Evolutionary conservation across 2,113 vertebrate genomes (phyloP).

Genomic region (Porphyrio hochstetteri): DNA sequence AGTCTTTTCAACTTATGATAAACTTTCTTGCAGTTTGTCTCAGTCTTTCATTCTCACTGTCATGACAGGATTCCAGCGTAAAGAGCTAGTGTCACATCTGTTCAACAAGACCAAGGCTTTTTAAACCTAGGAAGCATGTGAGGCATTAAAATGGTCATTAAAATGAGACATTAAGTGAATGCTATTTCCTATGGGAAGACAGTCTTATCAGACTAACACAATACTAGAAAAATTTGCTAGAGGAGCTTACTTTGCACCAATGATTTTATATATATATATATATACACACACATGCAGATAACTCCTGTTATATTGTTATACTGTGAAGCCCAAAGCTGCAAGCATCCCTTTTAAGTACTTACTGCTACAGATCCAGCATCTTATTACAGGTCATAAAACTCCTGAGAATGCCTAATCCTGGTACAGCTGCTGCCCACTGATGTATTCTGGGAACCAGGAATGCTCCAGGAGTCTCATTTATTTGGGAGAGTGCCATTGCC

Average conservation of each 20-base stretch:
- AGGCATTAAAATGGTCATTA: background rate
- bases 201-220: background rate
- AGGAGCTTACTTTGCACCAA: background rate
- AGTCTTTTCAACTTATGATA: background rate
- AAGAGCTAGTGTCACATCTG: background rate
- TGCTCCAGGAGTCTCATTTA: background rate
- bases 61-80: background rate
- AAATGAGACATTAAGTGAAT: no score
- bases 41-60: background rate
- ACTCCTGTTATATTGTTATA: background rate
- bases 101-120: background rate
- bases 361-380: background rate
- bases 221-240: background rate
- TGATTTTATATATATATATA: background rate
- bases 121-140: background rate
- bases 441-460: background rate
- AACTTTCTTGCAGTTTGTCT: background rate
- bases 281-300: no score
- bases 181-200: background rate
- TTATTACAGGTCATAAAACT: background rate
- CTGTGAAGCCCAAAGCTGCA: background rate
- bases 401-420: background rate
- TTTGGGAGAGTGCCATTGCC: background rate
- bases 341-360: background rate
- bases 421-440: accelerated